phyloP scores from a whole-genome alignment of 2,888 invertebrate genomes.

The Ypsolopha scabrella region DNA sequence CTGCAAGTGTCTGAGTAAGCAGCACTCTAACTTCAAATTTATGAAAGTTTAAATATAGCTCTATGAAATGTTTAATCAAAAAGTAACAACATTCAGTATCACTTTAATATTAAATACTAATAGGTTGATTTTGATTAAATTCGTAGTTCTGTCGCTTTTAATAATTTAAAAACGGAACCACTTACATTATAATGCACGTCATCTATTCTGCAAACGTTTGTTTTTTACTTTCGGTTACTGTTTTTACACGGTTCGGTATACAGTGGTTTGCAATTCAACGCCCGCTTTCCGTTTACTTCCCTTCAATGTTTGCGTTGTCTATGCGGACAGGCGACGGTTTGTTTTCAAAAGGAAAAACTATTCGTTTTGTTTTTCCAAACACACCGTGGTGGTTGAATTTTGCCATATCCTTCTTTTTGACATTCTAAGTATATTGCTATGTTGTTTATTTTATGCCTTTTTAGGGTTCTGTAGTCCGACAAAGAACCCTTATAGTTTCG shows the following conservation, averaged over 20 bases:
- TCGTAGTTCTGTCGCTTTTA: neutral
- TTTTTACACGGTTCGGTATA: slow-evolving; percentile 17
- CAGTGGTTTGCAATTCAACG: slow-evolving; percentile 40
- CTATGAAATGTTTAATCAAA: no score
- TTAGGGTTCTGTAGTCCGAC: no score
- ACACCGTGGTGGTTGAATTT: slow-evolving; percentile 21
- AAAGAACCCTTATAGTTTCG: no score
- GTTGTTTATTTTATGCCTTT: no score
- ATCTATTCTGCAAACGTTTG: no score
- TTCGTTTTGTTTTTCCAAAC: slow-evolving; percentile 17
- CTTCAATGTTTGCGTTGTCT: slow-evolving; percentile 41
- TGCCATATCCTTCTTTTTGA: slow-evolving; percentile 5
- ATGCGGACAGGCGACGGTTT: slow-evolving; percentile 21
- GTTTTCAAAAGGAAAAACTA: neutral
- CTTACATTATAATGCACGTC: neutral
- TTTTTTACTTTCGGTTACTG: slow-evolving; percentile 21
- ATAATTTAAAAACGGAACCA: slow-evolving; percentile 1
- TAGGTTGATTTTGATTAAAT: no score
- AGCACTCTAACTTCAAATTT: no score
- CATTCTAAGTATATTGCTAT: no score
- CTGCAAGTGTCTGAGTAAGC: no score
- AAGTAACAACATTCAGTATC: no score
- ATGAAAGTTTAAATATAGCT: no score
- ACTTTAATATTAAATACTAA: no score
- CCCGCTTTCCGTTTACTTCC: slow-evolving; percentile 43